Percentiles rank a stretch among this genome's conserved stretches.
Conservation (phyloP, 2,113 vertebrate species). For the Malurus alboscapulatus region DNA sequence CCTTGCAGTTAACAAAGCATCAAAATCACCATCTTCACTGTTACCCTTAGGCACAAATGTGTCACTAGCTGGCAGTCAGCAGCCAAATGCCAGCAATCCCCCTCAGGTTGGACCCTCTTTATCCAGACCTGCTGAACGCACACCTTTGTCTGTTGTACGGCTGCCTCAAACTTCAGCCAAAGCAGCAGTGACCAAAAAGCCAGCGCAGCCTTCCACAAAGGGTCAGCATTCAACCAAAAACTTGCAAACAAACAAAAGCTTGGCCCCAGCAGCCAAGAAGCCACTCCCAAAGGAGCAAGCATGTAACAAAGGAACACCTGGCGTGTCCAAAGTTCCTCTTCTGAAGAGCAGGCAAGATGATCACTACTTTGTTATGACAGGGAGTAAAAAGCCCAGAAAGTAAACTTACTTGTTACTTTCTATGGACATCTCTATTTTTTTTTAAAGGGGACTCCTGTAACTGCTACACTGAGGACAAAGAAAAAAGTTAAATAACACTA, state of each 20-base stretch:
- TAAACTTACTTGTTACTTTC: conserved; percentile 14
- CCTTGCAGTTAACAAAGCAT: conserved; percentile 18
- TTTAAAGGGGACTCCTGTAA: neutral
- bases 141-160: conserved; percentile 70
- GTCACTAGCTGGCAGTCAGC: conserved; percentile 25
- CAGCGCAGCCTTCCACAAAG: neutral
- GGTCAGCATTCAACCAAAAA: conserved; percentile 25
- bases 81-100: neutral
- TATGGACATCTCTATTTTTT: neutral
- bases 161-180: conserved; percentile 74
- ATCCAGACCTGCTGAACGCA: conserved; percentile 54
- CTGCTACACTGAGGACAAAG: neutral
- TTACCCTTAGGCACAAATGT: conserved; percentile 13
- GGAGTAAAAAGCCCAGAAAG: conserved; percentile 79
- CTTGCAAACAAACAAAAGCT: neutral
- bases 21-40: neutral
- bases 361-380: conserved; percentile 89
- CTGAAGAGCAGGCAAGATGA: conserved; percentile 76
- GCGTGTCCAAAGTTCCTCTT: conserved; percentile 39
- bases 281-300: neutral
- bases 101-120: conserved; percentile 7
- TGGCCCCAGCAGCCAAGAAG: neutral
- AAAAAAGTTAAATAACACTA: conserved; percentile 38
- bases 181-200: conserved; percentile 9
- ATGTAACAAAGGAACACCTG: neutral